phyloP scores from a whole-genome alignment of 1,140 invertebrate species.

The Aphaenogaster ashmeadi region DNA sequence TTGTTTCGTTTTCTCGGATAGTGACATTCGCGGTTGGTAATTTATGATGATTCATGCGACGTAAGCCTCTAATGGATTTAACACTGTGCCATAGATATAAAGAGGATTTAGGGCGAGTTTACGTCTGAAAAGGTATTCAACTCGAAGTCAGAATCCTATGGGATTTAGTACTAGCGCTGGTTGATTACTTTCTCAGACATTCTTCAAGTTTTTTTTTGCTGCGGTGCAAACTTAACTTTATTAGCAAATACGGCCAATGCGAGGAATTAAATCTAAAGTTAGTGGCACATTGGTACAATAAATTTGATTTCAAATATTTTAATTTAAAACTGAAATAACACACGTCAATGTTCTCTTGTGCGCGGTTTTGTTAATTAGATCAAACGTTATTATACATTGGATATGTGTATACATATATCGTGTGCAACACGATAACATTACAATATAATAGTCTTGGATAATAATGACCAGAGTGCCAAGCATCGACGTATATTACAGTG shows the following conservation, averaged over 20 bases:
- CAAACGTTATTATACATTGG: background rate
- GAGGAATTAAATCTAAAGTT: constrained; percentile 23
- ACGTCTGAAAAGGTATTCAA: constrained; percentile 4
- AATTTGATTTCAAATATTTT: constrained; percentile 21
- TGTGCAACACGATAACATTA: background rate
- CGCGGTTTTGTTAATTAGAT: constrained; percentile 5
- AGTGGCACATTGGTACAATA: background rate
- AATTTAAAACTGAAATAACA: background rate
- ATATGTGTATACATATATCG: background rate
- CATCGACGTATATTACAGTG: background rate
- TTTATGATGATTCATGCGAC: constrained; percentile 17
- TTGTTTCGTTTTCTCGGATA: background rate
- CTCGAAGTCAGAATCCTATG: background rate
- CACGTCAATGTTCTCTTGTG: background rate
- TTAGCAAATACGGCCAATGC: background rate
- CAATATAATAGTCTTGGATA: constrained; percentile 14
- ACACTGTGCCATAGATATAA: constrained; percentile 6
- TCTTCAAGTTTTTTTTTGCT: constrained; percentile 27
- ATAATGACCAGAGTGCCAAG: background rate
- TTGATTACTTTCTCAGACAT: constrained; percentile 50
- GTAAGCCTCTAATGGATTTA: constrained; percentile 17
- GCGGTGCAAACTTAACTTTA: constrained; percentile 8
- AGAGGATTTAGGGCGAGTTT: constrained; percentile 14
- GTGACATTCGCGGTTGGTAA: constrained; percentile 4
- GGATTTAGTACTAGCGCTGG: constrained; percentile 1